These are phyloP conservation scores for Eupithecia pulchellata DNA, from an alignment of 2,888 invertebrate species.

Conservation along the genomic window DNA sequence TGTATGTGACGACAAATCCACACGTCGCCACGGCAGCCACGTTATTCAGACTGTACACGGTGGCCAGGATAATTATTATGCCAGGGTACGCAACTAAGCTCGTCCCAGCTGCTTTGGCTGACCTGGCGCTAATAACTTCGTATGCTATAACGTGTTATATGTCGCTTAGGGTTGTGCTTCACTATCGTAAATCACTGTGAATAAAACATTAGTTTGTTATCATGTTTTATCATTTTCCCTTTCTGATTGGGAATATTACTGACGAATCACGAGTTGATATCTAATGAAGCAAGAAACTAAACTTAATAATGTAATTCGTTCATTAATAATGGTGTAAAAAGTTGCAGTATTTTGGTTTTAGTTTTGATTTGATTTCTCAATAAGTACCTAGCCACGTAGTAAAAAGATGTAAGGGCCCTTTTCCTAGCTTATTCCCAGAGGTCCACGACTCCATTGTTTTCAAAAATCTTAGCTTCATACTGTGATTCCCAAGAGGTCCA, in stretches of 20 bases:
- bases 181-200: background rate
- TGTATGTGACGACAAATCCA: conserved; percentile 62
- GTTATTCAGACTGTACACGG: conserved; percentile 57
- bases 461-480: too few relatives aligned
- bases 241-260: background rate
- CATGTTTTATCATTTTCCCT: background rate
- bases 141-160: conserved; percentile 65
- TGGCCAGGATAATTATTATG: conserved; percentile 53
- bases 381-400: too few relatives aligned
- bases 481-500: too few relatives aligned
- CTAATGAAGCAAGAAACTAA: background rate
- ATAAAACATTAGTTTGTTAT: background rate
- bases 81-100: conserved; percentile 59
- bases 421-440: too few relatives aligned
- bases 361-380: background rate
- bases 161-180: conserved; percentile 25
- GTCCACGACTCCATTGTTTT: too few relatives aligned
- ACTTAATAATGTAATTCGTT: background rate
- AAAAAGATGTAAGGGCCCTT: too few relatives aligned
- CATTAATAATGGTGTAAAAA: background rate
- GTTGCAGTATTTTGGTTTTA: background rate
- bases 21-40: conserved; percentile 46
- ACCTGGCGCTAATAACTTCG: conserved; percentile 60
- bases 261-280: background rate
- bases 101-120: conserved; percentile 53